Percentiles rank a stretch among this genome's conserved stretches.
phyloP scores from a whole-genome alignment of 2,113 vertebrate species.

The Thalassoma bifasciatum region DNA sequence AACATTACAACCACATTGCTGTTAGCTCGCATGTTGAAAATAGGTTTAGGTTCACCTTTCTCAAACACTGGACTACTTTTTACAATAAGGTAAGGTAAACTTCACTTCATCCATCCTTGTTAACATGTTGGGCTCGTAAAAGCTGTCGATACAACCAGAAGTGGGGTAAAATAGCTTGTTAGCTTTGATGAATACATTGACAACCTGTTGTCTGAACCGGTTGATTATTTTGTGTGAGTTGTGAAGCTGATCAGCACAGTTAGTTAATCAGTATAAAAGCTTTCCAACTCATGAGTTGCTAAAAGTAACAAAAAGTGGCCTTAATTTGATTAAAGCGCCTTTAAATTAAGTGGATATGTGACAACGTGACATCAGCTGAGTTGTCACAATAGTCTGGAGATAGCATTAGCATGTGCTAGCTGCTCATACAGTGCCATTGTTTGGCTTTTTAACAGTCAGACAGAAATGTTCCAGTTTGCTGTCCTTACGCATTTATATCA shows the following conservation, averaged over 20 bases:
- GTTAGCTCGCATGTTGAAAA: neutral
- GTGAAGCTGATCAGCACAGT: neutral
- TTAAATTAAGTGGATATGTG: neutral
- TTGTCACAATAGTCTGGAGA: slow-evolving; percentile 1
- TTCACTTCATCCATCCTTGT: accelerated
- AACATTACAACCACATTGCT: neutral
- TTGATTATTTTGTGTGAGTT: slow-evolving; percentile 6
- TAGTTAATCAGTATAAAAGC: neutral
- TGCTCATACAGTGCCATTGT: slow-evolving; percentile 20
- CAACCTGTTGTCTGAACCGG: slow-evolving; percentile 69
- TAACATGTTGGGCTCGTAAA: neutral
- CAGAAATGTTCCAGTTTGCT: neutral
- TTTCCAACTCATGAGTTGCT: neutral
- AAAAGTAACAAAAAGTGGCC: neutral
- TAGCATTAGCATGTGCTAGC: slow-evolving; percentile 60
- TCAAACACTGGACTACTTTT: neutral
- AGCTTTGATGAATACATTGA: slow-evolving; percentile 14
- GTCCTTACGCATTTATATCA: neutral
- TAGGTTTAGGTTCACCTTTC: neutral
- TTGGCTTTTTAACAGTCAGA: neutral
- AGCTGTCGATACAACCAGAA: neutral
- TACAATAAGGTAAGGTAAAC: slow-evolving; percentile 5
- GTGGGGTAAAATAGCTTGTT: neutral
- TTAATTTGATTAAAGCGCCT: neutral
- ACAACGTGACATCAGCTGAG: neutral